phyloP scores from a whole-genome alignment of 2,797 vertebrate genomes.

The Catamblyrhynchus diadema region DNA sequence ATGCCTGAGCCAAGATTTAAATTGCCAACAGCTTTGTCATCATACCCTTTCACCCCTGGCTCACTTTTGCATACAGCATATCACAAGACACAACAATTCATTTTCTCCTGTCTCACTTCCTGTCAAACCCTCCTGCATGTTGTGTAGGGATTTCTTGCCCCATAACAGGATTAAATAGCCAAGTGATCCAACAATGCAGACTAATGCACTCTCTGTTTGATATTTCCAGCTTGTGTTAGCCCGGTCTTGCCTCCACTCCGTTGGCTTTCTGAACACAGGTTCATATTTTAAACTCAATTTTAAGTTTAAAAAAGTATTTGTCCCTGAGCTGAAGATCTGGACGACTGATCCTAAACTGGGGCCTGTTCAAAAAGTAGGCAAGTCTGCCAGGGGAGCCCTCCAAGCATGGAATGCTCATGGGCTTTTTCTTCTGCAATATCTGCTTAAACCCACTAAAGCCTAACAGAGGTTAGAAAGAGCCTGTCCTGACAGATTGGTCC shows the following conservation, averaged over 20 bases:
- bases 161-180: slow-evolving; percentile 13
- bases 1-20: slow-evolving; percentile 43
- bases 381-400: not conserved
- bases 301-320: not conserved
- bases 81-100: slow-evolving; percentile 39
- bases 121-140: not conserved
- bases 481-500: fast-evolving
- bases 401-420: not conserved
- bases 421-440: not conserved
- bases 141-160: slow-evolving; percentile 24
- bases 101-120: slow-evolving; percentile 16
- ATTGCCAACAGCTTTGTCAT: slow-evolving; percentile 66
- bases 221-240: not conserved
- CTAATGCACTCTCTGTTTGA: not conserved
- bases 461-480: not conserved
- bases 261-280: not conserved
- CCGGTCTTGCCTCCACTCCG: fast-evolving
- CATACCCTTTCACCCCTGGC: slow-evolving; percentile 29
- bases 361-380: not conserved
- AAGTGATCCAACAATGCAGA: not conserved
- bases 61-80: slow-evolving; percentile 16
- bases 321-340: not conserved
- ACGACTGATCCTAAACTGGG: not conserved
- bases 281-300: not conserved
- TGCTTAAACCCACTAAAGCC: not conserved